Evolutionary conservation across 2,888 invertebrate genomes (phyloP).

Genomic region (Caenorhabditis sp.): DNA sequence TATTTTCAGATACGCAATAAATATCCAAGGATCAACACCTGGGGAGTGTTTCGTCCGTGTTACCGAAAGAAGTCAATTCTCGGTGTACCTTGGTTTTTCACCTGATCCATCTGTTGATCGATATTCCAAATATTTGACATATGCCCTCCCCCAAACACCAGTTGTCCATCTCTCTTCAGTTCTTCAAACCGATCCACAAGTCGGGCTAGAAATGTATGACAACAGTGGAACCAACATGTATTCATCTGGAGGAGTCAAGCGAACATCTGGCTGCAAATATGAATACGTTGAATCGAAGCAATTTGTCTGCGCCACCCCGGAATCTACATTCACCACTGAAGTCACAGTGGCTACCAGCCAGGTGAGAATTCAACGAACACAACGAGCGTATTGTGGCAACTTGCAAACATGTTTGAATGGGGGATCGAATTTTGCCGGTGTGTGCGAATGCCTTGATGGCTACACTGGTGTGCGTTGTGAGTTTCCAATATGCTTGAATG

Average conservation of each 20-base stretch:
- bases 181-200: slow-evolving; percentile 28
- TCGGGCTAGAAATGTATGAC: slow-evolving; percentile 27
- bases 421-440: slow-evolving; percentile 27
- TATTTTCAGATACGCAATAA: slow-evolving; percentile 3
- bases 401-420: slow-evolving; percentile 42
- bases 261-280: slow-evolving; percentile 38
- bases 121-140: slow-evolving; percentile 25
- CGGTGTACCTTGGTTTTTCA: slow-evolving; percentile 44
- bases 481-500: slow-evolving; percentile 45
- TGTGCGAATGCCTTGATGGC: slow-evolving; percentile 25
- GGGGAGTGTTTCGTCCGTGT: slow-evolving; percentile 27
- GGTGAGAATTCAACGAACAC: slow-evolving; percentile 38
- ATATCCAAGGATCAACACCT: background rate
- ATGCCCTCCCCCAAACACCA: slow-evolving; percentile 28
- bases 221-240: background rate
- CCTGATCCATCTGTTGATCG: slow-evolving; percentile 41
- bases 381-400: slow-evolving; percentile 43
- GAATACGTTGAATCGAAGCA: slow-evolving; percentile 21
- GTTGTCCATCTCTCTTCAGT: slow-evolving; percentile 35
- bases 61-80: slow-evolving; percentile 34
- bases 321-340: slow-evolving; percentile 23
- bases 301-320: slow-evolving; percentile 19
- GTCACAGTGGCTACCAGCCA: slow-evolving; percentile 16
- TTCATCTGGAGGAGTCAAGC: background rate
- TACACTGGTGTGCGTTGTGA: slow-evolving; percentile 42